phyloP scores from a whole-genome alignment of 2,113 vertebrate genomes.

The Upupa epops region DNA sequence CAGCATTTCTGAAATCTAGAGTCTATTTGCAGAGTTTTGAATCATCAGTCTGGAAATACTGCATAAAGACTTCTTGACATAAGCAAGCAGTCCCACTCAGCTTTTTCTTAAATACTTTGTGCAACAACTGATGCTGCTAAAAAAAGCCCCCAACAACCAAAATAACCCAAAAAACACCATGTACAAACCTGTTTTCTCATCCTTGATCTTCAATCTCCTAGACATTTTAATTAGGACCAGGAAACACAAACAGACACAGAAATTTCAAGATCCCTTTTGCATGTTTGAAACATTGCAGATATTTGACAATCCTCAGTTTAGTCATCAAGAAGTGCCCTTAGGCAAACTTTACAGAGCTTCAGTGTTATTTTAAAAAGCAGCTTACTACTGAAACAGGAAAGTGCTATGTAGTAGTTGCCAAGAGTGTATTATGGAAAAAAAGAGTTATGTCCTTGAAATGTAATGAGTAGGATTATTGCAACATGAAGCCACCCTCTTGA shows the following conservation, averaged over 20 bases:
- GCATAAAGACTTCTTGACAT: not conserved
- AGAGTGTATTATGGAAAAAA: not conserved
- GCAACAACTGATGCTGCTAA: not conserved
- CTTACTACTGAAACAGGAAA: not conserved
- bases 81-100: not conserved
- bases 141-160: too few species aligned
- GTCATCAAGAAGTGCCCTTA: not conserved
- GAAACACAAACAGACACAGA: not conserved
- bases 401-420: not conserved
- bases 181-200: not conserved
- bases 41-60: not conserved
- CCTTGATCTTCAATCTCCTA: not conserved
- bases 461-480: not conserved
- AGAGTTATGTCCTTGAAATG: slow-evolving; percentile 6
- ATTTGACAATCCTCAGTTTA: not conserved
- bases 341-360: not conserved
- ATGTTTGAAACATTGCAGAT: not conserved
- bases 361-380: not conserved
- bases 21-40: not conserved
- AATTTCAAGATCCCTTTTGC: not conserved
- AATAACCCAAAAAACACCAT: too few species aligned
- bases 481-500: not conserved
- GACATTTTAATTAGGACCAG: not conserved
- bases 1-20: not conserved
- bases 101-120: not conserved